These are phyloP conservation scores for Elaphurus davidianus DNA, from an alignment of 2,113 vertebrate species.

Conservation along the genomic window DNA sequence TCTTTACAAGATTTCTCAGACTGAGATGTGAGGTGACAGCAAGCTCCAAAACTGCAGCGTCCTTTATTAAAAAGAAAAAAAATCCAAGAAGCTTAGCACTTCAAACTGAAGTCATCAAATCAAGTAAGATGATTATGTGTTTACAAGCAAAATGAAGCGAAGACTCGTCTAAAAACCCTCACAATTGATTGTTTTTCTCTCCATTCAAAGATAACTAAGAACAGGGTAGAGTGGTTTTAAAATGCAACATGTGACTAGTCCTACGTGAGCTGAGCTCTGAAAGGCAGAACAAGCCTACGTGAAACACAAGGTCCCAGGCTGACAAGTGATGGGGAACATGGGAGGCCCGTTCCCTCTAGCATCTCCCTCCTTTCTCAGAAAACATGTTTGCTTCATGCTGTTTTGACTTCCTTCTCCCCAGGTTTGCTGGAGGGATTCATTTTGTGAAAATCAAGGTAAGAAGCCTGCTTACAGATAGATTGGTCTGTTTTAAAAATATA, in stretches of 20 bases:
- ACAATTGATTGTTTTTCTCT: neutral
- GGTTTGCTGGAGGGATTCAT: neutral
- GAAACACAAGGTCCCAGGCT: neutral
- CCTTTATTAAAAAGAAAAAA: neutral
- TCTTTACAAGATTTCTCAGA: constrained; percentile 7
- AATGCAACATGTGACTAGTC: neutral
- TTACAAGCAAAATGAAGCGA: constrained; percentile 53
- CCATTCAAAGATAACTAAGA: constrained; percentile 37
- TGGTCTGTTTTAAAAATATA: neutral
- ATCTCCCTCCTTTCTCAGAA: neutral
- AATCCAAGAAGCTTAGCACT: neutral
- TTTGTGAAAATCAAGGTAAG: constrained; percentile 3
- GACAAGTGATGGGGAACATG: neutral
- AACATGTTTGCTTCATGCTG: neutral
- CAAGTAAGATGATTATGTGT: constrained; percentile 16
- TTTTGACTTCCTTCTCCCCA: constrained; percentile 17
- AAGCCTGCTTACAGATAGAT: neutral
- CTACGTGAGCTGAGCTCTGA: neutral
- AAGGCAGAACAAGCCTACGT: neutral
- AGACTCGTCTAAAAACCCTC: constrained; percentile 2
- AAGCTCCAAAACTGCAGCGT: neutral
- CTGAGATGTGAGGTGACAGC: neutral
- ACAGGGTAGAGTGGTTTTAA: neutral
- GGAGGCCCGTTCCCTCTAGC: neutral
- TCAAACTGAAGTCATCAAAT: constrained; percentile 51